phyloP scores from a whole-genome alignment of 2,113 vertebrate genomes.

The Brachypteracias leptosomus region DNA sequence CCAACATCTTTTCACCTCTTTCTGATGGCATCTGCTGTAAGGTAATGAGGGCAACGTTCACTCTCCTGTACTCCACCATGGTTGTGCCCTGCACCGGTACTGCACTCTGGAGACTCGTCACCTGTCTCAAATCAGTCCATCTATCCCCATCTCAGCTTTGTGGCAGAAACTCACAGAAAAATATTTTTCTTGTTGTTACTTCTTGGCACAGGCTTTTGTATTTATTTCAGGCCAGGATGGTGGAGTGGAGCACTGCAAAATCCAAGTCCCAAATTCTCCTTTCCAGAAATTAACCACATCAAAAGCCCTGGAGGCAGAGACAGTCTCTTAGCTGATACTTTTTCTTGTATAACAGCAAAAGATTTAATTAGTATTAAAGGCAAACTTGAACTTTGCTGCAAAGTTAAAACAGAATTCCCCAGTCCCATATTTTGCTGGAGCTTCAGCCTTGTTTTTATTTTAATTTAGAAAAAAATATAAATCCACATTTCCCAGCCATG shows the following conservation, averaged over 20 bases:
- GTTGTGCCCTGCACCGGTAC: background rate
- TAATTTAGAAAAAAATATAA: constrained; percentile 27
- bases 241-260: constrained; percentile 21
- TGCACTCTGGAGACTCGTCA: background rate
- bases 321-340: constrained; percentile 34
- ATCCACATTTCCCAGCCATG: background rate
- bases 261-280: constrained; percentile 12
- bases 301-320: constrained; percentile 41
- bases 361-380: constrained; percentile 42
- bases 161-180: background rate
- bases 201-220: background rate
- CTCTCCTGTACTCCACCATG: accelerated
- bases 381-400: background rate
- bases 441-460: background rate
- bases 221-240: constrained; percentile 40
- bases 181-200: constrained; percentile 6
- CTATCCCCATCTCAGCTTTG: background rate
- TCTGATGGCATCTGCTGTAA: background rate
- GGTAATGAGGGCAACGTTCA: background rate
- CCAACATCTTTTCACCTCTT: background rate
- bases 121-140: background rate
- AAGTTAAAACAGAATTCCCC: background rate
- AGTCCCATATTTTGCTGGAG: background rate
- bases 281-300: constrained; percentile 55
- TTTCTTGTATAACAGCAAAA: background rate